Conservation (phyloP, 53 echinoderm and acorn worm genomes). For the Holothuria scabra region DNA sequence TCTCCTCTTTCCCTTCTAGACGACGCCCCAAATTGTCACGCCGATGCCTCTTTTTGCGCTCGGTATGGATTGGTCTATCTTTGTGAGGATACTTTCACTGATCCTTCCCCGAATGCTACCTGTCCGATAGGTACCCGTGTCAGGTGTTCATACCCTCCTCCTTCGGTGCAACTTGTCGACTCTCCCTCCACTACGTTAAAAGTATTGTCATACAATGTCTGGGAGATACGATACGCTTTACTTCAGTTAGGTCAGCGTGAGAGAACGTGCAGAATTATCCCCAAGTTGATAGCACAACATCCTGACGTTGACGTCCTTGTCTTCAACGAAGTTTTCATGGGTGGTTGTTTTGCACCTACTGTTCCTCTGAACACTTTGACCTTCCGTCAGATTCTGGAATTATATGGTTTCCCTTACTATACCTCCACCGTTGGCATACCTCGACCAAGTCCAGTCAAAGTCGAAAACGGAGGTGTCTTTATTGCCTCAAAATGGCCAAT, state of each 20-base stretch:
- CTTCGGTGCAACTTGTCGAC: conserved; percentile 50
- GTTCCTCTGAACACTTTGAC: conserved; percentile 67
- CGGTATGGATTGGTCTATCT: conserved; percentile 74
- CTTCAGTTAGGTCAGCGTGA: conserved; percentile 83
- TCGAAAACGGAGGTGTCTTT: conserved; percentile 74
- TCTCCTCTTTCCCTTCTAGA: conserved; percentile 5
- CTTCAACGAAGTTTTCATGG: conserved; percentile 94
- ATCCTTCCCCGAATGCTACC: conserved; percentile 48
- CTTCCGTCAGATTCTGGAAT: conserved; percentile 64
- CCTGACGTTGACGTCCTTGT: conserved; percentile 89
- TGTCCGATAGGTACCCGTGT: conserved; percentile 68
- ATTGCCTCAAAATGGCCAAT: conserved; percentile 85
- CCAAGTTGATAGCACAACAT: conserved; percentile 59
- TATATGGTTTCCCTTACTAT: conserved; percentile 76
- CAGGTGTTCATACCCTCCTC: conserved; percentile 65
- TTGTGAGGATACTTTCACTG: conserved; percentile 55
- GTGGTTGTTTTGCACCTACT: conserved; percentile 77
- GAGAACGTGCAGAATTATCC: conserved; percentile 82
- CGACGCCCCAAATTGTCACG: conserved; percentile 71
- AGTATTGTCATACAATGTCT: conserved; percentile 84
- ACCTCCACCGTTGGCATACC: conserved; percentile 77
- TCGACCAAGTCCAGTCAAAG: conserved; percentile 49
- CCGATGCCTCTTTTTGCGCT: conserved; percentile 63
- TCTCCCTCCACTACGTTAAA: conserved; percentile 70
- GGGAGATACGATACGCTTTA: conserved; percentile 76